These are phyloP conservation scores for Lethrus apterus DNA, from an alignment of 1,140 invertebrate genomes.

Conservation along the genomic window DNA sequence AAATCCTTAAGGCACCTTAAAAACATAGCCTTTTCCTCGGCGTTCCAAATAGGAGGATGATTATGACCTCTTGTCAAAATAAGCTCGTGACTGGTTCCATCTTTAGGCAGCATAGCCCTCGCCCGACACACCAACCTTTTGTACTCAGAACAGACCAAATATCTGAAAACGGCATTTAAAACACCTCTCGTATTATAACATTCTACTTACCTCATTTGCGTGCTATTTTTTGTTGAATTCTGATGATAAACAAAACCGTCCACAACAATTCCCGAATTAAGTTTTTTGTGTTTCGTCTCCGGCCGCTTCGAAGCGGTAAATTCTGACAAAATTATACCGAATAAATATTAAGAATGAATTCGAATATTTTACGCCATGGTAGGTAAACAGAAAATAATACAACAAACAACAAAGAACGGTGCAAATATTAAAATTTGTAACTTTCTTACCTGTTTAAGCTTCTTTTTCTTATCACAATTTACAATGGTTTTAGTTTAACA, in stretches of 20 bases:
- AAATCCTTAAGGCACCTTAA: slow-evolving; percentile 1
- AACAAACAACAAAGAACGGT: background rate
- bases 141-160: slow-evolving; percentile 5
- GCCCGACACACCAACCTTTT: slow-evolving; percentile 3
- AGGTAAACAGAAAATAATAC: background rate
- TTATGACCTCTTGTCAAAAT: slow-evolving; percentile 15
- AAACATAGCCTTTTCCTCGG: slow-evolving; percentile 5
- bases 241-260: slow-evolving; percentile 29
- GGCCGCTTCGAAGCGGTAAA: background rate
- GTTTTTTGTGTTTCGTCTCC: slow-evolving; percentile 19
- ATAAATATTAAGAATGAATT: too few species aligned
- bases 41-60: slow-evolving; percentile 14
- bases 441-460: slow-evolving; percentile 8
- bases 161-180: slow-evolving; percentile 2
- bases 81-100: background rate
- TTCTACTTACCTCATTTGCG: slow-evolving; percentile 29
- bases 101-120: slow-evolving; percentile 4
- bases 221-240: slow-evolving; percentile 23
- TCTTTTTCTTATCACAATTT: too few species aligned
- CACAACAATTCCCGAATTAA: slow-evolving; percentile 19
- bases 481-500: too few species aligned
- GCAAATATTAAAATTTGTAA: slow-evolving; percentile 14
- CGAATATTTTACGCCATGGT: too few species aligned
- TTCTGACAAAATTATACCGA: too few species aligned
- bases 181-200: background rate